Evolutionary conservation across 2,113 vertebrate genomes (phyloP).

Genomic region (Microtus montanus): DNA sequence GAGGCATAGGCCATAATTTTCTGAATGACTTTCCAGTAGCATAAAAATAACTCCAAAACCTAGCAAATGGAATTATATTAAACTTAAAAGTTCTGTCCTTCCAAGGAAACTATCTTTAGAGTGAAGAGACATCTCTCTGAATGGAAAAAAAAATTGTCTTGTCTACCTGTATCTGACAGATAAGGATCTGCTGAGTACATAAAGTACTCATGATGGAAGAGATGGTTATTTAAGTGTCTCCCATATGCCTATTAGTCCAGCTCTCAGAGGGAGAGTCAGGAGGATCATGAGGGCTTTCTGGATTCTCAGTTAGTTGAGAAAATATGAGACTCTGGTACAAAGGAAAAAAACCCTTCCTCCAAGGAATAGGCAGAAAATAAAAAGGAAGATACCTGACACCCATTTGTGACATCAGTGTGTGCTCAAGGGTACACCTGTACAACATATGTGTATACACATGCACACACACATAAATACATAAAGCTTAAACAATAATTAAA

Average conservation of each 20-base stretch:
- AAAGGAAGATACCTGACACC: neutral
- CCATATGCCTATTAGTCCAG: no score
- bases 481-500: neutral
- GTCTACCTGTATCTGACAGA: no score
- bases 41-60: neutral
- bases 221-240: neutral
- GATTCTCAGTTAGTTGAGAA: neutral
- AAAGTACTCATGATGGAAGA: no score
- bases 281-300: no score
- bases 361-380: neutral
- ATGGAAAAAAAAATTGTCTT: neutral
- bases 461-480: neutral
- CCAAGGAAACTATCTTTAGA: no score
- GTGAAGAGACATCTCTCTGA: neutral
- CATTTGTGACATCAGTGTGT: neutral
- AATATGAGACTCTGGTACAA: neutral
- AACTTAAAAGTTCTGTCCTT: neutral
- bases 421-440: neutral
- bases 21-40: neutral
- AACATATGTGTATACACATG: neutral
- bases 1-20: neutral
- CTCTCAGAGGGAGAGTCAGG: neutral
- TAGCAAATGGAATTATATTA: neutral
- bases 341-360: no score
- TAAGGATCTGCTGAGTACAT: neutral